phyloP scores from a whole-genome alignment of 2,113 vertebrate species.

The Pedetes capensis region DNA sequence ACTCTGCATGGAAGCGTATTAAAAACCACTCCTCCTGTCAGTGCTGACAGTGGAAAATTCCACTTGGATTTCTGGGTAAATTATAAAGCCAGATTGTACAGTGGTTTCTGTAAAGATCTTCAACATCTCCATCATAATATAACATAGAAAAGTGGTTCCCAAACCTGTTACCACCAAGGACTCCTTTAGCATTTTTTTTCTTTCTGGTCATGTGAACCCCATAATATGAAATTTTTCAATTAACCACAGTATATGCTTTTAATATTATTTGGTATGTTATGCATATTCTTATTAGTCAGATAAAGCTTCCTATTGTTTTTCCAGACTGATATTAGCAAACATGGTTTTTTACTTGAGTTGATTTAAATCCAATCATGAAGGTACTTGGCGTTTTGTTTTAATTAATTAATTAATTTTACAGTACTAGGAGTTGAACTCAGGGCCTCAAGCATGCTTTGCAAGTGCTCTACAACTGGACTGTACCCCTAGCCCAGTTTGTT shows the following conservation, averaged over 20 bases:
- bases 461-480: too few relatives aligned
- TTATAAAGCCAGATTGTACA: neutral
- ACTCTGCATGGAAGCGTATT: neutral
- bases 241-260: neutral
- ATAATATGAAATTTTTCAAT: neutral
- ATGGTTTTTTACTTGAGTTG: neutral
- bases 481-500: too few relatives aligned
- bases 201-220: neutral
- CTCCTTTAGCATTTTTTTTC: neutral
- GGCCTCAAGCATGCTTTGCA: too few relatives aligned
- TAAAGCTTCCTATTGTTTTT: neutral
- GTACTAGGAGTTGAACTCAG: too few relatives aligned
- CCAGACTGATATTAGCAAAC: neutral
- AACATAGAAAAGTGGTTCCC: rapidly evolving
- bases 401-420: too few relatives aligned
- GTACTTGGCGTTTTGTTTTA: too few relatives aligned
- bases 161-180: neutral
- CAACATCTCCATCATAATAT: neutral
- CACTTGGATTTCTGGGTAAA: neutral
- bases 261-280: neutral
- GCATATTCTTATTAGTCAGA: neutral
- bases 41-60: neutral
- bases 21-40: neutral
- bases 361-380: neutral
- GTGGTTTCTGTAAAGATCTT: neutral